Percentiles rank a stretch among this genome's conserved stretches.
These are phyloP conservation scores for Leptopilina myrica DNA, from an alignment of 2,888 invertebrate species.

Conservation along the genomic window DNA sequence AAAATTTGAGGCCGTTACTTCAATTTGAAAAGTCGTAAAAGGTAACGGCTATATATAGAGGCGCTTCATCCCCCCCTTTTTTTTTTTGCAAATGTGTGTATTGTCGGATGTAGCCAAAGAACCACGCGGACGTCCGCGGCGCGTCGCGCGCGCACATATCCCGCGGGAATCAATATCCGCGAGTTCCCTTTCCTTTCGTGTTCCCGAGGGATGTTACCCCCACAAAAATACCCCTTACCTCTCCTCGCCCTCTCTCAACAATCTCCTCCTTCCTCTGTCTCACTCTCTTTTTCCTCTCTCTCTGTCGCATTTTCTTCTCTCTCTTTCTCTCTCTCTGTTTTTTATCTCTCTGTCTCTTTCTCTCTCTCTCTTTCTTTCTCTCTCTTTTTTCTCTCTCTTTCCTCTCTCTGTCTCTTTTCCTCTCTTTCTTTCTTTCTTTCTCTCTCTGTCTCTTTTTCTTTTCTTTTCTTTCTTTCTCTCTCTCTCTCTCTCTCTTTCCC, in stretches of 20 bases:
- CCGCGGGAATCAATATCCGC: constrained; percentile 76
- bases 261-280: constrained; percentile 66
- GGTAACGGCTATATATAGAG: constrained; percentile 30
- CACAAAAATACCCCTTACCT: constrained; percentile 41
- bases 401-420: too few species aligned
- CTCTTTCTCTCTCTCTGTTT: too few species aligned
- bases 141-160: constrained; percentile 72
- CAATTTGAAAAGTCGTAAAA: constrained; percentile 40
- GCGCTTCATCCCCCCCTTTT: constrained; percentile 1
- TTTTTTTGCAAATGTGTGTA: background rate
- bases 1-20: constrained; percentile 39
- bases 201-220: constrained; percentile 49
- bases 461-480: too few species aligned
- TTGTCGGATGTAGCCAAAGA: constrained; percentile 51
- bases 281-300: constrained; percentile 62
- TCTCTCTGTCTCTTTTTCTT: too few species aligned
- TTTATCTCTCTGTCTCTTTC: too few species aligned
- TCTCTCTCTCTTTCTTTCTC: too few species aligned
- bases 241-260: constrained; percentile 60
- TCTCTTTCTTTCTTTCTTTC: too few species aligned
- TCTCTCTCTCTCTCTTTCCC: too few species aligned
- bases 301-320: too few species aligned
- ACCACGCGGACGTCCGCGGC: constrained; percentile 52
- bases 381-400: too few species aligned
- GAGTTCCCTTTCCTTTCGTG: constrained; percentile 69